Percentiles rank a stretch among this genome's conserved stretches.
These are phyloP conservation scores for Bubo blakistoni DNA, from an alignment of 2,113 vertebrate species.

Conservation along the genomic window DNA sequence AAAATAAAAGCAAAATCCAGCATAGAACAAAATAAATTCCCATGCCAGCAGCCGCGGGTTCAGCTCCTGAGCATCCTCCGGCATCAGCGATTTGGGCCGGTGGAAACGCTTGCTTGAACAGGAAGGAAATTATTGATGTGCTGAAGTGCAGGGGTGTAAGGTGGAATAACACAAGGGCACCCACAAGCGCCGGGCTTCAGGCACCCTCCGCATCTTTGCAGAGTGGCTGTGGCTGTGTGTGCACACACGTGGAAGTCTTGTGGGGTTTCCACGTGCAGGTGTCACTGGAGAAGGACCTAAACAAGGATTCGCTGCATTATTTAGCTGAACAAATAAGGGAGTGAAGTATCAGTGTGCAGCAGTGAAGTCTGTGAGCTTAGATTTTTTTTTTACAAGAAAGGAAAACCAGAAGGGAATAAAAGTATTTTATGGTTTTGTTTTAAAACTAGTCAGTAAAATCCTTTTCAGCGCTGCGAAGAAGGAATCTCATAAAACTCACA, in stretches of 20 bases:
- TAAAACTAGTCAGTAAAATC: not conserved
- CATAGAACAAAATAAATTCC: not conserved
- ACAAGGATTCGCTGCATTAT: not conserved
- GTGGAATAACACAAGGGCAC: not conserved
- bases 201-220: not conserved
- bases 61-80: not conserved
- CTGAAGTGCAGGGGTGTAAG: not conserved
- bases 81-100: not conserved
- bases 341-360: not conserved
- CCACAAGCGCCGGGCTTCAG: rapidly evolving
- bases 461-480: not conserved
- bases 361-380: not conserved
- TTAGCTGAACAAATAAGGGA: not conserved
- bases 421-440: not conserved
- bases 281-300: not conserved
- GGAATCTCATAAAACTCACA: not conserved
- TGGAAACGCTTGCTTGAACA: not conserved
- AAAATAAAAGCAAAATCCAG: not conserved
- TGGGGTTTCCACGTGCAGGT: no score
- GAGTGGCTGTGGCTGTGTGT: not conserved
- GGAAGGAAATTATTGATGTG: not conserved
- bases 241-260: not conserved
- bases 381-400: not conserved
- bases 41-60: not conserved
- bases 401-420: not conserved